Conservation (phyloP, 2,888 invertebrate genomes). For the Morpho achilles region DNA sequence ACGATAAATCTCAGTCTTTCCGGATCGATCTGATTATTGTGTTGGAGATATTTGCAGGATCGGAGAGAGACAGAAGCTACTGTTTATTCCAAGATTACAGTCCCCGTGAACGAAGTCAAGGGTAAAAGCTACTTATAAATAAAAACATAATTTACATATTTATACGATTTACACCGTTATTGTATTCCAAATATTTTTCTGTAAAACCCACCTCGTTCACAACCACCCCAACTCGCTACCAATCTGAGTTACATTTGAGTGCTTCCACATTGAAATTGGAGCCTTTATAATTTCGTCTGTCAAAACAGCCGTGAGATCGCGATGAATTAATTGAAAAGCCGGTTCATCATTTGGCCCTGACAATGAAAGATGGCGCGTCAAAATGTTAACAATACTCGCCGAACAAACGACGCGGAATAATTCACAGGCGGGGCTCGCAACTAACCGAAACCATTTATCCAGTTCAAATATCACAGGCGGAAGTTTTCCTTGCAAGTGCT, state of each 20-base stretch:
- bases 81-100: too few relatives aligned
- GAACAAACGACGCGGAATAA: constrained; percentile 11
- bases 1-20: too few relatives aligned
- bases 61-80: too few relatives aligned
- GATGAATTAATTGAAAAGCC: constrained; percentile 25
- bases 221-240: too few relatives aligned
- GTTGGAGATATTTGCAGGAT: too few relatives aligned
- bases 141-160: too few relatives aligned
- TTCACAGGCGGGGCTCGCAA: constrained; percentile 5
- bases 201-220: too few relatives aligned
- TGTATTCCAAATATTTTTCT: too few relatives aligned
- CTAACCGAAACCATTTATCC: constrained; percentile 14
- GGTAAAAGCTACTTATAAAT: too few relatives aligned
- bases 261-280: constrained; percentile 3
- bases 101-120: too few relatives aligned
- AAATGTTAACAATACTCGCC: constrained; percentile 19
- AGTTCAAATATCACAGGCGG: neutral
- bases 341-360: constrained; percentile 21
- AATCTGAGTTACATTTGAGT: neutral
- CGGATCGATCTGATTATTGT: too few relatives aligned
- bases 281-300: constrained; percentile 17
- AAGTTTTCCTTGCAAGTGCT: neutral
- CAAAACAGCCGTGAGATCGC: constrained; percentile 15
- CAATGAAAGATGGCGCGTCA: constrained; percentile 23
- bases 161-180: too few relatives aligned